Evolutionary conservation across 2,113 vertebrate genomes (phyloP), one percentile per base, ranked within the genome.

Genomic region (Zosterops borbonicus): DNA sequence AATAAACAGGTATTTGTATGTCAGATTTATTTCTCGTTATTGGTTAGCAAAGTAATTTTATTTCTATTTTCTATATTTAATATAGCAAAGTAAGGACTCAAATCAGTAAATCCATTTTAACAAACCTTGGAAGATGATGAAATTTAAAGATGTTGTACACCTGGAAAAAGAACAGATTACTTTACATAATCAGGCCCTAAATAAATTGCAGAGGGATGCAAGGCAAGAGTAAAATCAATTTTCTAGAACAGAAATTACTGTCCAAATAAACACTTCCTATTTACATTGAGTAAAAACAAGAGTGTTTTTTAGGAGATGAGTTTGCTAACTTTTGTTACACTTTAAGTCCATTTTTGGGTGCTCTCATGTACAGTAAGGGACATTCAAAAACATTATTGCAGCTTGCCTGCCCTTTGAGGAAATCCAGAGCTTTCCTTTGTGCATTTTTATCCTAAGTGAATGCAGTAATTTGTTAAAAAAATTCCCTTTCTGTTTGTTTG

Each of bases 401-500:
- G n/a, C 20, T 76, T 71, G 5, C 18, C 39, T 73, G 16, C 21
- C 31, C 14, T 47, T n/a, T 4, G 6, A 74, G 29, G 35, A 90
- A 92, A 64, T 42, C 15, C 56, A 46, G 67, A 62, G 27, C 11
- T 63, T 37, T 56, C 33, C 31, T 70, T 63, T 75, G 27, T 81
- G 39, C 29, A 12, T 63, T 35, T 81, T 55, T 28, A n/a, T 22
- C 35, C 44, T 58, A 12, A 70, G 31, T 1, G 6, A 31, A 12
- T 47, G 12, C 5, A 24, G 20, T 25, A 37, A 56, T 69, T 83
- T 50, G 46, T 71, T 59, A 31, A 39, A 35, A 73, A 14, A 25
- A 39, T 39, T 12, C 23, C 37, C 46, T 62, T 96, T 89, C 31
- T 50, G 27, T 93, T 64, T 96, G 41, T 92, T 97, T 87, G 70